phyloP scores from a whole-genome alignment of 2,888 invertebrate species.

The Nipponacmea schrenckii region DNA sequence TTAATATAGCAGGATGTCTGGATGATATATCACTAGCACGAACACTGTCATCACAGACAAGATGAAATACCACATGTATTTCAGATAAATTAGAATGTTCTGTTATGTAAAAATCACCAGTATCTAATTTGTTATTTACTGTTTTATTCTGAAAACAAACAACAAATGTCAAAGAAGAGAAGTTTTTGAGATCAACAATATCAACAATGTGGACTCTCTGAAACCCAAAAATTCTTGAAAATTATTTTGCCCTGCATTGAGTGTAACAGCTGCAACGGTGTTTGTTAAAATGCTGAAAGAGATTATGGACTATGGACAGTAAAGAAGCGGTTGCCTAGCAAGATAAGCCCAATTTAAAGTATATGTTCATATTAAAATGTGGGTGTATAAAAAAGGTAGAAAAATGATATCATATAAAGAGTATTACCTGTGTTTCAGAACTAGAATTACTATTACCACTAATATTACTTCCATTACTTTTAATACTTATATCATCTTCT shows the following conservation, averaged over 20 bases:
- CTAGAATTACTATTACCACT: conserved; percentile 19
- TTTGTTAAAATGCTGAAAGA: too few relatives aligned
- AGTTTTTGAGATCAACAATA: too few relatives aligned
- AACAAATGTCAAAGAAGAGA: background rate
- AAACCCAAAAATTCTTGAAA: too few relatives aligned
- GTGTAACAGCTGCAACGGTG: too few relatives aligned
- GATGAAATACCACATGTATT: conserved; percentile 94
- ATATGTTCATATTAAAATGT: too few relatives aligned
- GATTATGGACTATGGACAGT: too few relatives aligned
- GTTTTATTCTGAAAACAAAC: conserved; percentile 48
- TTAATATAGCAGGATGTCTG: conserved; percentile 93
- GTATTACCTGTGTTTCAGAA: conserved; percentile 18
- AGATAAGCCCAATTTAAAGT: too few relatives aligned
- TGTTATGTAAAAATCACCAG: conserved; percentile 67
- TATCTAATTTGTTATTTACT: conserved; percentile 38
- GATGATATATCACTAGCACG: conserved; percentile 86
- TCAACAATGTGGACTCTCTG: too few relatives aligned
- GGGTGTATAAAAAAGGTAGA: too few relatives aligned
- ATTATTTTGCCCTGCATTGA: too few relatives aligned
- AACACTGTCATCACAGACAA: conserved; percentile 84
- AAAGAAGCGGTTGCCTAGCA: too few relatives aligned
- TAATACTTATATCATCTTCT: conserved; percentile 56
- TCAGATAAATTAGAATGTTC: conserved; percentile 92
- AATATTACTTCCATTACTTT: conserved; percentile 49
- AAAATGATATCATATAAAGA: too few relatives aligned